Conservation (phyloP, 2,797 vertebrate species). For the Siniperca undulata region DNA sequence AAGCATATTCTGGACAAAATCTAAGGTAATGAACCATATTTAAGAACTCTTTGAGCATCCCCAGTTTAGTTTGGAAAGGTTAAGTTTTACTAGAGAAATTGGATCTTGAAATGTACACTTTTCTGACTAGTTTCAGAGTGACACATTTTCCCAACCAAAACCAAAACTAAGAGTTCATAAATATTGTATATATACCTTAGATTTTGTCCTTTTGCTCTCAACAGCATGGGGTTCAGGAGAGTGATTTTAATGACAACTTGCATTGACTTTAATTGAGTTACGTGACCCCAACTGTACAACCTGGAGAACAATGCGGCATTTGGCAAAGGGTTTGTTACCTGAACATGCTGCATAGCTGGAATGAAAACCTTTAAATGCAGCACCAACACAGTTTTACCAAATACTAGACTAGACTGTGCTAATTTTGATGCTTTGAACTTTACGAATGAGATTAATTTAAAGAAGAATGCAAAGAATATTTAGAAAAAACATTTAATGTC, state of each 20-base stretch:
- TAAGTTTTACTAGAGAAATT: not conserved
- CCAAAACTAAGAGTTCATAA: not conserved
- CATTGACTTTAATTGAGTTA: not conserved
- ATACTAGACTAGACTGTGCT: not conserved
- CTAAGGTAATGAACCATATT: not conserved
- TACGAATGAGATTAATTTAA: not conserved
- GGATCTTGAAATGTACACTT: not conserved
- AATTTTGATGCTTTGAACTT: not conserved
- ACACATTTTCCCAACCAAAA: not conserved
- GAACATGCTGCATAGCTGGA: not conserved
- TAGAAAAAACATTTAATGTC: not conserved
- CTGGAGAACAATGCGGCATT: not conserved
- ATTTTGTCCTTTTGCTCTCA: not conserved
- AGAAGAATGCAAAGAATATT: not conserved
- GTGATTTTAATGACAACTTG: not conserved
- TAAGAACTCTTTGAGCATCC: not conserved
- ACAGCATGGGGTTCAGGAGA: not conserved
- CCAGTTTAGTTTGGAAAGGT: not conserved
- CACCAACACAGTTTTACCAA: not conserved
- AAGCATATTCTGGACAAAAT: constrained; percentile 16
- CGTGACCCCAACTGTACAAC: not conserved
- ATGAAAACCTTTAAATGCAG: not conserved
- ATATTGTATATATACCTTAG: not conserved
- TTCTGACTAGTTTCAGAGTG: not conserved
- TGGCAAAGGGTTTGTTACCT: not conserved